Conservation (phyloP, 2,888 invertebrate species). For the Conistra vaccinii region DNA sequence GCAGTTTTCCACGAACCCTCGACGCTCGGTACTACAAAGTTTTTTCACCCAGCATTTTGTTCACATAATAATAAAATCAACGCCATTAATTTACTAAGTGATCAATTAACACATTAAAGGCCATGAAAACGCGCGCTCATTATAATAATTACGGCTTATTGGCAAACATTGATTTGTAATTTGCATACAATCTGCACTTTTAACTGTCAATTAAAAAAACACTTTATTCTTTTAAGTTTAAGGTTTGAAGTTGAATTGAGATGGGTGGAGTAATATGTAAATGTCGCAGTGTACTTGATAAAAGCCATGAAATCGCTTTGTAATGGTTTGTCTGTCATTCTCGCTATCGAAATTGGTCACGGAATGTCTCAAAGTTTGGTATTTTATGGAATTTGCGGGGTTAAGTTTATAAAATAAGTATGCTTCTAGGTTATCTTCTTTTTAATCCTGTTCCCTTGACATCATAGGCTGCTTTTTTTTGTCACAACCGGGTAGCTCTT, state of each 20-base stretch:
- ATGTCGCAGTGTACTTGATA: conserved; percentile 61
- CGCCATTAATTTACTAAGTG: conserved; percentile 62
- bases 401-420: conserved; percentile 7
- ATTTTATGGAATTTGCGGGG: conserved; percentile 35
- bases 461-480: background rate
- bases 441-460: conserved; percentile 19
- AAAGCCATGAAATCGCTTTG: conserved; percentile 61
- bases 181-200: conserved; percentile 66
- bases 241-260: conserved; percentile 3
- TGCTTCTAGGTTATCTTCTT: conserved; percentile 18
- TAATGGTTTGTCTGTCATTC: conserved; percentile 49
- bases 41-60: conserved; percentile 31
- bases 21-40: background rate
- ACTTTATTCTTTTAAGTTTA: background rate
- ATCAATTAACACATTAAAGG: conserved; percentile 69
- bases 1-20: background rate
- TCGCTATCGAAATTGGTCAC: conserved; percentile 42
- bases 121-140: conserved; percentile 64
- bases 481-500: too few species aligned
- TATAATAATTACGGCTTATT: conserved; percentile 67
- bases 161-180: conserved; percentile 68
- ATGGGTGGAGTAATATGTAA: conserved; percentile 47
- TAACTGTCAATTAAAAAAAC: background rate
- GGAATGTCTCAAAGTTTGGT: conserved; percentile 55
- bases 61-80: conserved; percentile 51